Evolutionary conservation across 1,140 invertebrate genomes (phyloP), one percentile per base, ranked within the genome.

Genomic region (Chrysomallon squamiferum): DNA sequence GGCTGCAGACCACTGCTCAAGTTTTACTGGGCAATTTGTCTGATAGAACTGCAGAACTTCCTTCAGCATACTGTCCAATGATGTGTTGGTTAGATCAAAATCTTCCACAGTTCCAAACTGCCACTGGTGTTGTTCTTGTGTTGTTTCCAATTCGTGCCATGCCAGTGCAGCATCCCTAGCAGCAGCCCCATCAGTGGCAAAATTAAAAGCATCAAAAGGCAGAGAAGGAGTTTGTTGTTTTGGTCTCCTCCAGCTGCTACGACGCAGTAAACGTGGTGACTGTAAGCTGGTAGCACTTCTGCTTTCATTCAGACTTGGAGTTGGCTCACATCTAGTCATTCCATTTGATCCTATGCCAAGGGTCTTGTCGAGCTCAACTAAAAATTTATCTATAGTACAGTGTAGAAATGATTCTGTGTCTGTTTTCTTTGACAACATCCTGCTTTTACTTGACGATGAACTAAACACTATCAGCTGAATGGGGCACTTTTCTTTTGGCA

Each of bases 21-120:
- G 35, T 20, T 47, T 63, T 7, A 77, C 60, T 18, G 68, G 35
- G 41, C 76, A 79, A 15, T 73, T 59, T 54, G 69, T 65, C 11
- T 73, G 63, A 15, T 68, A 70, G 41, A 74, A 78, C 22, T 74
- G 69, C 25, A 78, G 38, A 43, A 76, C n/a, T 33, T 49, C 59
- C 60, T 47, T 68, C 7, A 67, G 65, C 32, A 33, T 60, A 41
- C 49, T 54, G 35, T 68, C 35, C n/a, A n/a, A n/a, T 20, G 38
- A 15, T 59, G 60, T 35, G 3, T 11, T 58, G 15, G 29, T 60
- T 25, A 66, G 30, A 38, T 66, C 64, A 41, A 66, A 20, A 5
- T 66, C 58, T 27, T 49, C 49, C 2, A 29, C 5, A 58, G 47
- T 45, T 27, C 18, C 3, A 9, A 47, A 25, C 22, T 11, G 30